These are phyloP conservation scores for Gymnothorax javanicus DNA, from an alignment of 2,797 vertebrate species.

Conservation along the genomic window DNA sequence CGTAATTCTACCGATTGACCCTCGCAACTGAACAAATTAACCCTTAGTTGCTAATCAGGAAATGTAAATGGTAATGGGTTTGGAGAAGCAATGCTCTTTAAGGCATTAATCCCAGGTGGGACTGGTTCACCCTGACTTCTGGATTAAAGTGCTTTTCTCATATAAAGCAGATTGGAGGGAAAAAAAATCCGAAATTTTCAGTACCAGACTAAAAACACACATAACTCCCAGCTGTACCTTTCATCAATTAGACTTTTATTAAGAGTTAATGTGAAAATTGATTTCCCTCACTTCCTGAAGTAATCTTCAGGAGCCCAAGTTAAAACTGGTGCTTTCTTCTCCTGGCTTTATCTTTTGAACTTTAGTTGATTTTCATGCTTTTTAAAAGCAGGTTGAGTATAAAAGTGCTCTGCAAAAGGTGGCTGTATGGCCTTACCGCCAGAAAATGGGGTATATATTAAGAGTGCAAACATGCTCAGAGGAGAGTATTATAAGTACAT, in stretches of 20 bases:
- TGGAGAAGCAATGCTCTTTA: no score
- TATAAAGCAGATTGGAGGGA: not conserved
- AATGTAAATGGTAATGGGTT: no score
- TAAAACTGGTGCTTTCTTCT: not conserved
- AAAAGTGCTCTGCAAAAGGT: slow-evolving; percentile 7
- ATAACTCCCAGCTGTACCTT: not conserved
- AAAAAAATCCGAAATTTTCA: not conserved
- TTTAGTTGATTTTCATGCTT: not conserved
- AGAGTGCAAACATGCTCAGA: slow-evolving; percentile 4
- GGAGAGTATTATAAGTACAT: not conserved
- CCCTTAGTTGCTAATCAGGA: no score
- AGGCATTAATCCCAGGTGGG: no score
- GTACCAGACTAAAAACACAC: not conserved
- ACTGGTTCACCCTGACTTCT: not conserved
- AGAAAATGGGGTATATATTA: slow-evolving; percentile 13
- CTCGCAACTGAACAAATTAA: no score
- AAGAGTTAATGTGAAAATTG: not conserved
- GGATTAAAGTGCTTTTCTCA: not conserved
- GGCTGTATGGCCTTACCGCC: not conserved
- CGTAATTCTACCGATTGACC: no score
- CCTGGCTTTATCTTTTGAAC: not conserved
- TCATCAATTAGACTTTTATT: not conserved
- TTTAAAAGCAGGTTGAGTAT: not conserved
- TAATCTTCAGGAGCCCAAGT: not conserved
- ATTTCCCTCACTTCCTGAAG: not conserved